Evolutionary conservation across 2,113 vertebrate genomes (phyloP).

Genomic region (Tiliqua scincoides): DNA sequence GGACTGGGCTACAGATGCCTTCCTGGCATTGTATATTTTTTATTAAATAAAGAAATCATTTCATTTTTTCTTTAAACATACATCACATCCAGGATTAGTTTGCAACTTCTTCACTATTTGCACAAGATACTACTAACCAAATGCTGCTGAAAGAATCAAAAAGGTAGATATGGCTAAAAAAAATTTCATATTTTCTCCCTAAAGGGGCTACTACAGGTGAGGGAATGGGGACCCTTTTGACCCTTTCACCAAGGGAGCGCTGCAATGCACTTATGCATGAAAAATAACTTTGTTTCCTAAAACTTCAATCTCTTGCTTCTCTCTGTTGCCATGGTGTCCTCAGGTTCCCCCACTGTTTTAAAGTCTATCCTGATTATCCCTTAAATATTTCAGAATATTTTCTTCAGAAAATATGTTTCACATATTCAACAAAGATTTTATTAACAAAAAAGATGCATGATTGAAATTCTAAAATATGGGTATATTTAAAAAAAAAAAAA

Average conservation of each 20-base stretch:
- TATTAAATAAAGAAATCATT: accelerated
- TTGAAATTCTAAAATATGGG: background rate
- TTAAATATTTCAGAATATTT: too few relatives aligned
- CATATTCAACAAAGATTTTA: background rate
- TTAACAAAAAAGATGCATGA: too few relatives aligned
- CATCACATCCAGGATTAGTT: background rate
- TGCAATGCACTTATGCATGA: accelerated
- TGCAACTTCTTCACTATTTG: background rate
- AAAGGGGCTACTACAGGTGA: background rate
- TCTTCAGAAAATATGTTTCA: background rate
- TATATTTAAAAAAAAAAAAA: conserved; percentile 25
- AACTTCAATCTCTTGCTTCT: background rate
- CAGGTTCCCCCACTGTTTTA: background rate
- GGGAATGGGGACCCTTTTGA: background rate
- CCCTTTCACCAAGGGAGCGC: background rate
- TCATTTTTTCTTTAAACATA: background rate
- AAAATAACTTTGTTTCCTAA: background rate
- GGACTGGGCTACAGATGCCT: too few relatives aligned
- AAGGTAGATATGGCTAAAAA: background rate
- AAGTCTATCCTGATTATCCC: background rate
- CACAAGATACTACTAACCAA: background rate
- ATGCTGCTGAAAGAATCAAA: background rate
- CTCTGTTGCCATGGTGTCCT: background rate
- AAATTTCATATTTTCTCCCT: background rate
- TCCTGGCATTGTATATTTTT: background rate